These are phyloP conservation scores for Lanius ludovicianus DNA, from an alignment of 2,113 vertebrate species.

Conservation along the genomic window DNA sequence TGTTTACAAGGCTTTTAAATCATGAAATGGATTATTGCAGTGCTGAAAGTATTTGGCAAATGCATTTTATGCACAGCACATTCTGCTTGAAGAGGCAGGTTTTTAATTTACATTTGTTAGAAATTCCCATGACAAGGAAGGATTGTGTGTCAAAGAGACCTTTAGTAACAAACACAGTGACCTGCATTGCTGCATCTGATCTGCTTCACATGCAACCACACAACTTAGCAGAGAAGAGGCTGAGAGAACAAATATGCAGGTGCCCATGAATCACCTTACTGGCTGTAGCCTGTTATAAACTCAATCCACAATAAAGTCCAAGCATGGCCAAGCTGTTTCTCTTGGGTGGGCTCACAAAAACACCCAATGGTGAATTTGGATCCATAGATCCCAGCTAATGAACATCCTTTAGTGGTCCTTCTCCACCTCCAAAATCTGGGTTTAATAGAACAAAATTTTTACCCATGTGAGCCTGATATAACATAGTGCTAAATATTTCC, in stretches of 20 bases:
- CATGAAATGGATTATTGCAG: slow-evolving; percentile 52
- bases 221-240: background rate
- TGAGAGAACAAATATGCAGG: background rate
- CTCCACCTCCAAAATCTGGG: background rate
- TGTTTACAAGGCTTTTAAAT: slow-evolving; percentile 70
- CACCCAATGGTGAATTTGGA: background rate
- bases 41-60: slow-evolving; percentile 54
- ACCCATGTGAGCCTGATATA: background rate
- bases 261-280: background rate
- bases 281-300: background rate
- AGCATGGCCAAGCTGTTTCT: background rate
- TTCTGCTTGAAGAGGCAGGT: slow-evolving; percentile 46
- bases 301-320: background rate
- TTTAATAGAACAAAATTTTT: background rate
- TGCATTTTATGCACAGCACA: slow-evolving; percentile 48
- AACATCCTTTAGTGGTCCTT: background rate
- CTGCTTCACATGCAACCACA: background rate
- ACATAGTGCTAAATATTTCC: background rate
- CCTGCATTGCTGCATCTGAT: background rate
- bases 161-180: background rate
- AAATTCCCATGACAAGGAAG: background rate
- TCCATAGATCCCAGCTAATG: background rate
- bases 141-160: background rate
- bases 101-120: slow-evolving; percentile 60
- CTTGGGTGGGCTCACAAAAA: background rate